Conservation (phyloP, 2,888 invertebrate genomes). For the Caenorhabditis sp. region DNA sequence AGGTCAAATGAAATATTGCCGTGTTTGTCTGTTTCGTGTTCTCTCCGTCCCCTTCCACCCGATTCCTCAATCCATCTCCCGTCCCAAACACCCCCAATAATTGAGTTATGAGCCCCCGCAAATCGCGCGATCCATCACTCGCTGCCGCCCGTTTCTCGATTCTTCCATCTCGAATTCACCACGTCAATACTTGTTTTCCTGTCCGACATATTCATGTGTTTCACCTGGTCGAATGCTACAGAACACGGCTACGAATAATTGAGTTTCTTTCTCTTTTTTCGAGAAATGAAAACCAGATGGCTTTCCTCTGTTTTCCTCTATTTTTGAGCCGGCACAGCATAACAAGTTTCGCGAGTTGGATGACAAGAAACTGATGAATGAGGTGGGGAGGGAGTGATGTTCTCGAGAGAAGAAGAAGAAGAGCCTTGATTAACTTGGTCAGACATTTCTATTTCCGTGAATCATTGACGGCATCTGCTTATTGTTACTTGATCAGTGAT, state of each 20-base stretch:
- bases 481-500: no score
- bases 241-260: conserved; percentile 4
- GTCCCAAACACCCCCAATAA: not conserved
- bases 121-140: not conserved
- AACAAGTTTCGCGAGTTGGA: not conserved
- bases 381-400: not conserved
- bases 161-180: not conserved
- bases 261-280: not conserved
- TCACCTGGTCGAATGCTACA: conserved; percentile 29
- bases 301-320: not conserved
- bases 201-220: conserved; percentile 5
- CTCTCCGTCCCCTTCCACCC: not conserved
- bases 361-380: not conserved
- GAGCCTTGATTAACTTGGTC: not conserved
- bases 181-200: conserved; percentile 15
- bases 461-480: not conserved
- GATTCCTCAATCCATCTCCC: no score
- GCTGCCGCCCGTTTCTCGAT: not conserved
- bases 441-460: not conserved
- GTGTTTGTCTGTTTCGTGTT: conserved; percentile 26
- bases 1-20: conserved; percentile 48
- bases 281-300: not conserved
- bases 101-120: conserved; percentile 9
- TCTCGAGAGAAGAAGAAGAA: not conserved
- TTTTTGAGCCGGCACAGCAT: not conserved